A percentile compares a stretch with the other conserved stretches of the same genome.
Conservation (phyloP, 2,113 vertebrate species). For the Tapirus terrestris region DNA sequence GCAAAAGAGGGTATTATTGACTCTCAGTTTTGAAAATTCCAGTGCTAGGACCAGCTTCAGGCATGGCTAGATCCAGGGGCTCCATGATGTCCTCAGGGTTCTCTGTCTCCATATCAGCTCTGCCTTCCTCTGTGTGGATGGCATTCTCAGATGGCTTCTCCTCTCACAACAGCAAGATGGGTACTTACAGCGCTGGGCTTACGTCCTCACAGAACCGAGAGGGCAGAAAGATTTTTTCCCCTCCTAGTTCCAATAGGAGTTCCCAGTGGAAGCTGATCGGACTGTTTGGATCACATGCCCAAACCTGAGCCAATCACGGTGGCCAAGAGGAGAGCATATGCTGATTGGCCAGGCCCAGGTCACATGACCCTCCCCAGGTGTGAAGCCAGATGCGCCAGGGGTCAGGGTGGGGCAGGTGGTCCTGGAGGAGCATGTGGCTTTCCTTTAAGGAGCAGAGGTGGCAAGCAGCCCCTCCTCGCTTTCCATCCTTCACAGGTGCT, state of each 20-base stretch:
- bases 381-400: rapidly evolving
- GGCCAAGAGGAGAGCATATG: not conserved
- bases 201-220: not conserved
- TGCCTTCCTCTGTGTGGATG: not conserved
- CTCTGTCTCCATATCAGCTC: not conserved
- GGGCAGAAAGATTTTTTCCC: not conserved
- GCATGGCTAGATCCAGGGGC: not conserved
- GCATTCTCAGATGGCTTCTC: not conserved
- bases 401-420: not conserved
- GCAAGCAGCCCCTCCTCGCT: not conserved
- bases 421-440: no score
- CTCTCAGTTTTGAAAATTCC: not conserved
- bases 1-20: not conserved
- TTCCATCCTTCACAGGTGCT: not conserved
- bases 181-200: not conserved
- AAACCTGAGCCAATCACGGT: not conserved
- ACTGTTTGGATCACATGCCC: not conserved
- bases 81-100: not conserved
- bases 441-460: not conserved
- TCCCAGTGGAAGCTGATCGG: not conserved
- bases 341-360: not conserved
- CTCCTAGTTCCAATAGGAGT: rapidly evolving
- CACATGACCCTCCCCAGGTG: not conserved
- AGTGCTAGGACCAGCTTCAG: not conserved
- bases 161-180: not conserved